Conservation (phyloP, 2,113 vertebrate genomes). For the Sphyrna mokarran region DNA sequence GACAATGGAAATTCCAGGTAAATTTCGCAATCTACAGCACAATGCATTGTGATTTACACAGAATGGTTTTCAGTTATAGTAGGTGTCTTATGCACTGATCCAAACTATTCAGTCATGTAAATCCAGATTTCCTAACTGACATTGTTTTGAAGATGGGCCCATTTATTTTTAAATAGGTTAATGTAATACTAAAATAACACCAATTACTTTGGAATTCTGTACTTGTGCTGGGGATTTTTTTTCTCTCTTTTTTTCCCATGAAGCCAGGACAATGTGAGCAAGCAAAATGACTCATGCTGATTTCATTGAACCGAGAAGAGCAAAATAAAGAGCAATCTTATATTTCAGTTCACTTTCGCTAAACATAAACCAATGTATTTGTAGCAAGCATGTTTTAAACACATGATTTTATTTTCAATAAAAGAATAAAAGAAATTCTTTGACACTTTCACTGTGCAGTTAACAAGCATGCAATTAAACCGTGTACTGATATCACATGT, state of each 20-base stretch:
- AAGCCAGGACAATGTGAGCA: neutral
- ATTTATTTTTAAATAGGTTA: neutral
- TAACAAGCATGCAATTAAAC: neutral
- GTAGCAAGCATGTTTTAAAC: neutral
- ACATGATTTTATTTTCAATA: neutral
- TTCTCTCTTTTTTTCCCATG: neutral
- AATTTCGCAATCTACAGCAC: neutral
- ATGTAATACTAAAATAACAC: neutral
- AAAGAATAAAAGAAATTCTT: neutral
- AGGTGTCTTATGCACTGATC: neutral
- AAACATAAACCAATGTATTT: neutral
- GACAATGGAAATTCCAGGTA: neutral
- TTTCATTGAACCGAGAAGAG: neutral
- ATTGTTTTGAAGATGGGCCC: neutral
- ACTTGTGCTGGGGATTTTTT: neutral
- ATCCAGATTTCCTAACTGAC: neutral
- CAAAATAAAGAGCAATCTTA: neutral
- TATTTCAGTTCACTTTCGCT: neutral
- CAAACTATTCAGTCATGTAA: neutral
- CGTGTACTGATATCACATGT: neutral
- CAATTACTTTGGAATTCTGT: neutral
- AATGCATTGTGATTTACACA: neutral
- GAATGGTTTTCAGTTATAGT: neutral
- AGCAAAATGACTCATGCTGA: neutral
- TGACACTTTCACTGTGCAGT: neutral